These are phyloP conservation scores for Balanococcus diminutus DNA, from an alignment of 2,888 invertebrate species.

Conservation along the genomic window DNA sequence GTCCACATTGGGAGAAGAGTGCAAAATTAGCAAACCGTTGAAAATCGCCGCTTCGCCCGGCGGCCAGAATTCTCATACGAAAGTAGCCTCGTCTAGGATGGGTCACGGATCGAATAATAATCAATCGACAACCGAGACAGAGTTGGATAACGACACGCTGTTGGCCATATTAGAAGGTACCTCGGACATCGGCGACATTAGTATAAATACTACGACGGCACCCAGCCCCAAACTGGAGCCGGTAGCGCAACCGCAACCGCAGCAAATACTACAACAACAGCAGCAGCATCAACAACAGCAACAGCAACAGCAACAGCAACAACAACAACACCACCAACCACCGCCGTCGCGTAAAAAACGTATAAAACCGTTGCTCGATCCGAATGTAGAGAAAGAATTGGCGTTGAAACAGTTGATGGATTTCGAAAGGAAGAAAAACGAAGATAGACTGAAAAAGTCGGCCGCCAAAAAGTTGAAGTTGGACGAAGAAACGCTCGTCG, in stretches of 20 bases:
- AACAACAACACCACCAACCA: too few species aligned
- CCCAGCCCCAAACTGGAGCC: not conserved
- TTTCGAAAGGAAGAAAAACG: constrained; percentile 60
- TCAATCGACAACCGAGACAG: not conserved
- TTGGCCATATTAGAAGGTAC: constrained; percentile 53
- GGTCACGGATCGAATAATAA: not conserved
- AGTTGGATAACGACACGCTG: constrained; percentile 53
- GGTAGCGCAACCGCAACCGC: not conserved
- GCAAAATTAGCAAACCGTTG: not conserved
- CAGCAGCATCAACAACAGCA: not conserved
- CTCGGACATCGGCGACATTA: not conserved
- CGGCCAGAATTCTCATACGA: not conserved
- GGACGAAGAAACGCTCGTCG: not conserved
- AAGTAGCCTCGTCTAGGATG: not conserved
- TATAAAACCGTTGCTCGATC: constrained; percentile 61
- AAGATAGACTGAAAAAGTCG: not conserved
- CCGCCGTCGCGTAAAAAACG: constrained; percentile 55
- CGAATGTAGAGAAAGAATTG: constrained; percentile 65
- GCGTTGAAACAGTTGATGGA: constrained; percentile 67
- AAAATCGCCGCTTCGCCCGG: not conserved
- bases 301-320: not conserved
- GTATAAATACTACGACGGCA: not conserved
- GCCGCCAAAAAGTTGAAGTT: not conserved
- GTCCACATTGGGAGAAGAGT: constrained; percentile 36
- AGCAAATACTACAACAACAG: not conserved